Conservation (phyloP, 2,888 invertebrate genomes). For the Trachelus stipa region DNA sequence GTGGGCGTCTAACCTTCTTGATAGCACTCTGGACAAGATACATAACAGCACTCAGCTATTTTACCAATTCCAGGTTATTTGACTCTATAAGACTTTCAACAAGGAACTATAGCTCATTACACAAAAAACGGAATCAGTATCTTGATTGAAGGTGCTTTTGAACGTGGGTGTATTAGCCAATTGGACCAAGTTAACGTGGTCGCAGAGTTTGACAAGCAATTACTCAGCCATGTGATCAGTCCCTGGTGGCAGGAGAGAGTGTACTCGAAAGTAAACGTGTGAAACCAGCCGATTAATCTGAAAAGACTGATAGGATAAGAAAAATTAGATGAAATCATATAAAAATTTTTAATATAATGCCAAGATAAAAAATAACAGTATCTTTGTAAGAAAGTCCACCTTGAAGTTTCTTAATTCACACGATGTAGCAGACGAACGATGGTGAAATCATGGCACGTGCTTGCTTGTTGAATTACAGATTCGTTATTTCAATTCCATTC, state of each 20-base stretch:
- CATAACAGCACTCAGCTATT: background rate
- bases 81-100: background rate
- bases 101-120: background rate
- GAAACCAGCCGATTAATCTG: background rate
- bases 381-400: background rate
- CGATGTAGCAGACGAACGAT: no score
- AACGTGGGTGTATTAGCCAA: conserved; percentile 17
- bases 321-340: background rate
- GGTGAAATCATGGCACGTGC: background rate
- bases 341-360: background rate
- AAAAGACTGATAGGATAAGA: background rate
- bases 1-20: background rate
- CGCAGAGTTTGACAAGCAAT: conserved; percentile 29
- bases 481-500: background rate
- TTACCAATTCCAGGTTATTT: background rate
- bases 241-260: background rate
- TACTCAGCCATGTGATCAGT: conserved; percentile 11
- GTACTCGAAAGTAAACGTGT: background rate
- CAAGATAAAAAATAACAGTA: background rate
- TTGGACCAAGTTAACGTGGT: conserved; percentile 26
- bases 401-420: no score
- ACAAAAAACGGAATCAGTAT: background rate
- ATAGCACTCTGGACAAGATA: background rate
- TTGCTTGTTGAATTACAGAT: background rate
- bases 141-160: conserved; percentile 1